These are phyloP conservation scores for Watsonalla cultraria DNA, from an alignment of 2,888 invertebrate genomes.

Conservation along the genomic window DNA sequence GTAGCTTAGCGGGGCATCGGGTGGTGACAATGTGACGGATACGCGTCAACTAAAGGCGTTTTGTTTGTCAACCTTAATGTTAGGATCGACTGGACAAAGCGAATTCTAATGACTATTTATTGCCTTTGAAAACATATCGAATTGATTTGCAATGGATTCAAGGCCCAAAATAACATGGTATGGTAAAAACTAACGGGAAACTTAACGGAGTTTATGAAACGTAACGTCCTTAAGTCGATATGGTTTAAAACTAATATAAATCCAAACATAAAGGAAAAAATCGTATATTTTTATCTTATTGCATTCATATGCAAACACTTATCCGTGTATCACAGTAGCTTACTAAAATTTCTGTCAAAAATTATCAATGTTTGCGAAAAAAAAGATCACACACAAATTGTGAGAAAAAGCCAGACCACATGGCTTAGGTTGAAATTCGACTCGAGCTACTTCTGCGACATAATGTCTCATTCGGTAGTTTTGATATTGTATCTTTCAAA, in stretches of 20 bases:
- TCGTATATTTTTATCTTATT: background rate
- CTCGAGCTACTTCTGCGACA: slow-evolving; percentile 41
- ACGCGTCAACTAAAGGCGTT: slow-evolving; percentile 41
- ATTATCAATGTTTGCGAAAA: slow-evolving; percentile 19
- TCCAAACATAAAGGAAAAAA: too few species aligned
- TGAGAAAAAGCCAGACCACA: slow-evolving; percentile 41
- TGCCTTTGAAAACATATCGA: slow-evolving; percentile 20
- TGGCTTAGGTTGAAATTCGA: slow-evolving; percentile 57
- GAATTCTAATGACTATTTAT: slow-evolving; percentile 20
- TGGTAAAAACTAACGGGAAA: too few species aligned
- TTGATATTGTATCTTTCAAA: slow-evolving; percentile 39
- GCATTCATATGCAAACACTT: slow-evolving; percentile 14
- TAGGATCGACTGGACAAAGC: slow-evolving; percentile 24
- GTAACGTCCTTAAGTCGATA: too few species aligned
- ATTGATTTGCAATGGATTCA: slow-evolving; percentile 10
- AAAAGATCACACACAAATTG: slow-evolving; percentile 44
- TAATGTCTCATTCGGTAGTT: slow-evolving; percentile 42
- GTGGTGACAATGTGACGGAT: slow-evolving; percentile 40
- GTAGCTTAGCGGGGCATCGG: slow-evolving; percentile 62
- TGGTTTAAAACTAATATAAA: too few species aligned
- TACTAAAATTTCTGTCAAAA: slow-evolving; percentile 31
- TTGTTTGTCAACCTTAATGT: slow-evolving; percentile 21
- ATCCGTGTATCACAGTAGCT: slow-evolving; percentile 39
- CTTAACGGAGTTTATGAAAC: too few species aligned
- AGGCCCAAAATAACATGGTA: background rate